A percentile compares a stretch with the other conserved stretches of the same genome.
These are phyloP conservation scores for Tricholauxania praeusta DNA, from an alignment of 2,888 invertebrate species.

Conservation along the genomic window DNA sequence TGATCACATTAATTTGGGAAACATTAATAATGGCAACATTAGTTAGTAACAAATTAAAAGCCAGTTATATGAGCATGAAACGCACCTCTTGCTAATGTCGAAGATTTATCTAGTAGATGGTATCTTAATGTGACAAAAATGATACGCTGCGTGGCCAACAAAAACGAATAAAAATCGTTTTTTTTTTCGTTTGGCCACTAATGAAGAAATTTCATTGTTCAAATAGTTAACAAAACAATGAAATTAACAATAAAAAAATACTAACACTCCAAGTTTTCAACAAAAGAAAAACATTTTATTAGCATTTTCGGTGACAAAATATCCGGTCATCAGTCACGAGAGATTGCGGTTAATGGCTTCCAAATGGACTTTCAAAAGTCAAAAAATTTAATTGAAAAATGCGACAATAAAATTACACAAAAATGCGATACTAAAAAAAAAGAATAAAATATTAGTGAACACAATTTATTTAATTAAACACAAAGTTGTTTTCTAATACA, in stretches of 20 bases:
- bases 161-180: background rate
- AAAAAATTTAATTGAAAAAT: too few relatives aligned
- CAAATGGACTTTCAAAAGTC: constrained; percentile 12
- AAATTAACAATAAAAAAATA: constrained; percentile 25
- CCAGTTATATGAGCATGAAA: too few relatives aligned
- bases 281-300: constrained; percentile 37
- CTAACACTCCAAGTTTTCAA: constrained; percentile 43
- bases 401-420: too few relatives aligned
- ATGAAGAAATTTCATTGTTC: constrained; percentile 9
- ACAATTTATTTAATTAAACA: too few relatives aligned
- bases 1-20: too few relatives aligned
- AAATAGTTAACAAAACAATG: constrained; percentile 22
- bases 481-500: too few relatives aligned
- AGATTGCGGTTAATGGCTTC: constrained; percentile 29
- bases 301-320: constrained; percentile 58
- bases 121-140: background rate
- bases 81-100: too few relatives aligned
- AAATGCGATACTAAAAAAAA: too few relatives aligned
- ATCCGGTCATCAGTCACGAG: constrained; percentile 54
- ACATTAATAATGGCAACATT: too few relatives aligned
- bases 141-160: constrained; percentile 12
- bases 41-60: too few relatives aligned
- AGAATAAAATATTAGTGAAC: too few relatives aligned
- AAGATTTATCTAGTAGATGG: too few relatives aligned
- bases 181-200: background rate